These are phyloP conservation scores for Ceratina japonica DNA, from an alignment of 1,140 invertebrate species.

Conservation along the genomic window DNA sequence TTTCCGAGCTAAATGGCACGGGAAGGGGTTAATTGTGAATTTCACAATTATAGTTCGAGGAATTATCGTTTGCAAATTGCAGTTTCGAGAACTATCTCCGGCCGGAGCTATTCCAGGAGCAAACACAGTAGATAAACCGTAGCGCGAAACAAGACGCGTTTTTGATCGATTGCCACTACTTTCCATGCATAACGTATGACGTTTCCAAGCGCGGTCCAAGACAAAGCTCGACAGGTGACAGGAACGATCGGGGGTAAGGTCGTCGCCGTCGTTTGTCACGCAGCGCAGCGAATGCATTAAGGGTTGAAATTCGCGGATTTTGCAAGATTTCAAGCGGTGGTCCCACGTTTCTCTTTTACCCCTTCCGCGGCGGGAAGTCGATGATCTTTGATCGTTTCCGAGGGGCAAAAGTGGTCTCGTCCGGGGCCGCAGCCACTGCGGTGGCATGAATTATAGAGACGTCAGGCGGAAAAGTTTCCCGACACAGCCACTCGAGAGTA, in stretches of 20 bases:
- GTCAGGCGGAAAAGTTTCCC: conserved; percentile 29
- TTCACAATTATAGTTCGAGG: too few relatives aligned
- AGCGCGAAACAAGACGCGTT: background rate
- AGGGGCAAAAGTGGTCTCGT: background rate
- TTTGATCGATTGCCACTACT: conserved; percentile 52
- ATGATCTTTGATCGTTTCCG: conserved; percentile 31
- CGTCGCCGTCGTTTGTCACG: conserved; percentile 61
- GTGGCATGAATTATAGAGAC: conserved; percentile 42
- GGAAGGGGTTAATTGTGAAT: too few relatives aligned
- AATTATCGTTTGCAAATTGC: too few relatives aligned
- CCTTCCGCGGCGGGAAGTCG: background rate
- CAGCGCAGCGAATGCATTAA: conserved; percentile 11
- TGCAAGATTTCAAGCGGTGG: conserved; percentile 44
- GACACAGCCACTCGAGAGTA: conserved; percentile 14
- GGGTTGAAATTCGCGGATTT: conserved; percentile 48
- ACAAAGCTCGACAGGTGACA: conserved; percentile 25
- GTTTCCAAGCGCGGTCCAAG: background rate
- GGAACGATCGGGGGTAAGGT: conserved; percentile 1
- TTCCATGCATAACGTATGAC: background rate
- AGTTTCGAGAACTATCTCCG: too few relatives aligned
- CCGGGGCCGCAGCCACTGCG: background rate
- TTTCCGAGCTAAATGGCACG: too few relatives aligned
- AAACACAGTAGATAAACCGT: background rate
- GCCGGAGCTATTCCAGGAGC: too few relatives aligned
- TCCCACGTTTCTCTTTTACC: background rate